These are phyloP conservation scores for Lycocorax pyrrhopterus DNA, from an alignment of 2,113 vertebrate genomes.

Conservation along the genomic window DNA sequence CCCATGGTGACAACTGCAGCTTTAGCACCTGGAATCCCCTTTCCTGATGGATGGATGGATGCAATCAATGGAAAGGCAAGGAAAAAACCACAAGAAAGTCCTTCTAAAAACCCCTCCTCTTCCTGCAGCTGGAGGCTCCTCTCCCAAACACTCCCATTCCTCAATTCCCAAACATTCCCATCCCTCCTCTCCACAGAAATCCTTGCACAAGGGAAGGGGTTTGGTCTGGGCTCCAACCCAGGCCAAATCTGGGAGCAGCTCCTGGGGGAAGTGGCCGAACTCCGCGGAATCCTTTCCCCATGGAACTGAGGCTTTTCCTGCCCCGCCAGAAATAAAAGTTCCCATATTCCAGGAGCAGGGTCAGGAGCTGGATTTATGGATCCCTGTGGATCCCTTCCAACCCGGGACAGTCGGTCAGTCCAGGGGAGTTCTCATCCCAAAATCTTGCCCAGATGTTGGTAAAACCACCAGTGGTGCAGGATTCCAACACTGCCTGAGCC, in stretches of 20 bases:
- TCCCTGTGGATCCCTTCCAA: neutral
- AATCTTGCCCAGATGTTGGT: neutral
- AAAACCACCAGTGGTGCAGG: fast-evolving
- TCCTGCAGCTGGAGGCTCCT: neutral
- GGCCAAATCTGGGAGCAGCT: neutral
- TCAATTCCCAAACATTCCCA: neutral
- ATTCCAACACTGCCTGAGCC: neutral
- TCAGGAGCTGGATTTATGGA: neutral
- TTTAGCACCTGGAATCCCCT: neutral
- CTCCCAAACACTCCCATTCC: neutral
- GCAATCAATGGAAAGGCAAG: fast-evolving
- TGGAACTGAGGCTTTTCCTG: neutral
- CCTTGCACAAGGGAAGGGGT: neutral
- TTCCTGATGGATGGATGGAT: neutral
- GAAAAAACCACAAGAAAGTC: neutral
- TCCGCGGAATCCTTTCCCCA: neutral
- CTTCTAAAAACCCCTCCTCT: neutral
- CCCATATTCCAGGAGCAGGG: neutral
- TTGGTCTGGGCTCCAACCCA: neutral
- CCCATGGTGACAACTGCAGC: neutral
- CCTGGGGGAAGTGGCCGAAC: neutral
- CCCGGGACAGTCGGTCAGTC: fast-evolving
- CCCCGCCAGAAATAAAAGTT: neutral
- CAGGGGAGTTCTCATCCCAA: neutral
- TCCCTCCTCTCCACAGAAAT: neutral